These are phyloP conservation scores for Brachynemurus nebulosus DNA, from an alignment of 2,888 invertebrate species.

Conservation along the genomic window DNA sequence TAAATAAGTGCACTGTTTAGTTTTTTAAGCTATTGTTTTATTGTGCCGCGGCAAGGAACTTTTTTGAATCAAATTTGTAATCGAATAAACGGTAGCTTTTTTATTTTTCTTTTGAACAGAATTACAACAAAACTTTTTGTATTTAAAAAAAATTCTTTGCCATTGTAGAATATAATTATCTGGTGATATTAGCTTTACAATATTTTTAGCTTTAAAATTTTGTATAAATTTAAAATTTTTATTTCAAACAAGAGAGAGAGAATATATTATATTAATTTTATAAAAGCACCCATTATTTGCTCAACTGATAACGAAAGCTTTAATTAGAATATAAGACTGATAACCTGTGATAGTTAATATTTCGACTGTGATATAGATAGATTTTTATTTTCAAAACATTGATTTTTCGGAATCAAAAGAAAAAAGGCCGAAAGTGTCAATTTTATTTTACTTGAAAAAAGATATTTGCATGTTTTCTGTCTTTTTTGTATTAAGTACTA, in stretches of 20 bases:
- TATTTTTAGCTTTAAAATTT: neutral
- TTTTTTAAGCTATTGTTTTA: no score
- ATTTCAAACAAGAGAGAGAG: no score
- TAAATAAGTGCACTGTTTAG: no score
- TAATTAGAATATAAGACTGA: slow-evolving; percentile 2
- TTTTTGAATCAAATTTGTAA: no score
- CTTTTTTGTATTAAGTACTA: slow-evolving; percentile 1
- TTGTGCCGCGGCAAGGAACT: no score
- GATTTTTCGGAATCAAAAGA: slow-evolving; percentile 5
- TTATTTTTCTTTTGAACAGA: neutral
- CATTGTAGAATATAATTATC: neutral
- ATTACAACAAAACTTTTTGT: neutral
- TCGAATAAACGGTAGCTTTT: no score
- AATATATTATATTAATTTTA: no score
- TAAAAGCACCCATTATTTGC: slow-evolving; percentile 5
- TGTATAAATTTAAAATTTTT: no score
- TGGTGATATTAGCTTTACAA: neutral
- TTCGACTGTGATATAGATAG: slow-evolving; percentile 1
- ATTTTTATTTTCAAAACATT: neutral
- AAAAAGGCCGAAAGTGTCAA: slow-evolving; percentile 10
- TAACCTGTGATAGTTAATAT: neutral
- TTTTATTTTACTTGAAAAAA: neutral
- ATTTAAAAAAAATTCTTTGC: neutral
- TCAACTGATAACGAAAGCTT: slow-evolving; percentile 5
- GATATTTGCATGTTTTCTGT: neutral